These are phyloP conservation scores for Papilio glaucus DNA, from an alignment of 1,140 invertebrate genomes.

Conservation along the genomic window DNA sequence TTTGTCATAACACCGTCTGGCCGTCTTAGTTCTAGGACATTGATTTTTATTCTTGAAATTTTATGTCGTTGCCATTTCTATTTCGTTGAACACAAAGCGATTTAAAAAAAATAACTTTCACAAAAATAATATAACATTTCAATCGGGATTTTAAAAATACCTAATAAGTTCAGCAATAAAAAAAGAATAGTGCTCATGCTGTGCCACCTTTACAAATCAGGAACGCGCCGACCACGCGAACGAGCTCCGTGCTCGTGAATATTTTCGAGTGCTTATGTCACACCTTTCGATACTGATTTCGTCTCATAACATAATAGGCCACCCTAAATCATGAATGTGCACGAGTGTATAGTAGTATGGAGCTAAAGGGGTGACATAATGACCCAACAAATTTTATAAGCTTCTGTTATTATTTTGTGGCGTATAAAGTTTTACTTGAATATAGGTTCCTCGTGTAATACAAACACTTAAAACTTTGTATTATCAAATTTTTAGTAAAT, in stretches of 20 bases:
- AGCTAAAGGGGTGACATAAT: slow-evolving; percentile 51
- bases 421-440: not conserved
- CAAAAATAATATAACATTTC: not conserved
- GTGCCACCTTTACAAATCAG: slow-evolving; percentile 50
- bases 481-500: too few relatives aligned
- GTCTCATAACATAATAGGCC: slow-evolving; percentile 42
- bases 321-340: slow-evolving; percentile 68
- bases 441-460: not conserved
- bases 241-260: slow-evolving; percentile 58
- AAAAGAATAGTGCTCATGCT: not conserved
- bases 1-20: slow-evolving; percentile 39
- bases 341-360: slow-evolving; percentile 52
- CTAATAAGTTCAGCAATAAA: too few relatives aligned
- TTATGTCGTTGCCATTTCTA: slow-evolving; percentile 1
- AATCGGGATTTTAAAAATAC: not conserved
- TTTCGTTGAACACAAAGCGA: slow-evolving; percentile 7
- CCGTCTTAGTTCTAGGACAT: slow-evolving; percentile 46
- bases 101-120: too few relatives aligned
- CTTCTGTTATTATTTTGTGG: slow-evolving; percentile 24
- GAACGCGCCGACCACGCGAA: slow-evolving; percentile 46
- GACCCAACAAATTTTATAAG: slow-evolving; percentile 6
- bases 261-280: slow-evolving; percentile 52
- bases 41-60: slow-evolving; percentile 44
- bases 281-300: slow-evolving; percentile 69
- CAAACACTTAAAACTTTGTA: too few relatives aligned